A percentile compares a stretch with the other conserved stretches of the same genome.
These are phyloP conservation scores for Cancer borealis DNA, from an alignment of 2,888 invertebrate species.

Conservation along the genomic window DNA sequence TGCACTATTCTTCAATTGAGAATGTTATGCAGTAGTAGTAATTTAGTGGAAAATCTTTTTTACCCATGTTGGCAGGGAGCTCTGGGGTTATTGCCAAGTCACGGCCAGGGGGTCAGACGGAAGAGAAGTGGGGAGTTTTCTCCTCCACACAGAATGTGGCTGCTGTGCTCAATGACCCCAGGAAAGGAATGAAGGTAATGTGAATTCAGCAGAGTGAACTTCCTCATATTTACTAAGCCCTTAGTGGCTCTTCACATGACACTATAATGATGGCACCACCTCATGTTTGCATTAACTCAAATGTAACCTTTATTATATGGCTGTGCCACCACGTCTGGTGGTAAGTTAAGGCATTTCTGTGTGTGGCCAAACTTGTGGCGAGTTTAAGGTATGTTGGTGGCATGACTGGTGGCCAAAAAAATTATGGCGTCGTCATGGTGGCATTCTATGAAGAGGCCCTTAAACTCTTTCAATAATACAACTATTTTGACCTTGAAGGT, in stretches of 20 bases:
- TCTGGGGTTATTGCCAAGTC: constrained; percentile 67
- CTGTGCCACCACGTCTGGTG: too few relatives aligned
- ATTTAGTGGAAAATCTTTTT: neutral
- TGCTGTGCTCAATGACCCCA: constrained; percentile 96
- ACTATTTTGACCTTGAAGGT: neutral
- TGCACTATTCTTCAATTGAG: neutral
- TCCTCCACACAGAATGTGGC: constrained; percentile 90
- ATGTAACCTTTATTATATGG: too few relatives aligned
- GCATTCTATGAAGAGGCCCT: neutral
- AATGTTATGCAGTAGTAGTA: neutral
- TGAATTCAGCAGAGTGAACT: neutral
- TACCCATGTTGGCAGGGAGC: constrained; percentile 44
- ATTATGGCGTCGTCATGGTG: too few relatives aligned
- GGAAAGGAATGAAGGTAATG: constrained; percentile 90
- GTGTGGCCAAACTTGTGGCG: too few relatives aligned
- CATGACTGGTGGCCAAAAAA: too few relatives aligned
- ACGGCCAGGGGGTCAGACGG: constrained; percentile 38
- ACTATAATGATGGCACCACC: too few relatives aligned
- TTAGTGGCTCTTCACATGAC: too few relatives aligned
- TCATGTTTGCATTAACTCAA: too few relatives aligned
- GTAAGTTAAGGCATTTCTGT: too few relatives aligned
- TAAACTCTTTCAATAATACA: neutral
- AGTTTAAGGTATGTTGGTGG: too few relatives aligned
- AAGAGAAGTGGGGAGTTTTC: constrained; percentile 77
- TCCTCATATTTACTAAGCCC: neutral